Percentiles rank a stretch among this genome's conserved stretches.
Evolutionary conservation across 2,797 vertebrate species (phyloP).

Genomic region (Clarias platycephalus): DNA sequence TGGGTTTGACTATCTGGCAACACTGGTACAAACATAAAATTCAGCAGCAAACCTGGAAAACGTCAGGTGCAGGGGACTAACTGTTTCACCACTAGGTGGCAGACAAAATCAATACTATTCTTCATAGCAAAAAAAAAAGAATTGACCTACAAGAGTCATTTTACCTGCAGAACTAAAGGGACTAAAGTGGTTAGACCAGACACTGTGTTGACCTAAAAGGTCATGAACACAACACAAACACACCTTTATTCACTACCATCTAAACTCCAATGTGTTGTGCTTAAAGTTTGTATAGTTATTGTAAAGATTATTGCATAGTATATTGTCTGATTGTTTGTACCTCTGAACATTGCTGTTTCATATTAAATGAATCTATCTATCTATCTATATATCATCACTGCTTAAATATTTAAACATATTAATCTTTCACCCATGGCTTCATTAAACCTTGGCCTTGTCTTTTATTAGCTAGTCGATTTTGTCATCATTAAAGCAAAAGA

Average conservation of each 20-base stretch:
- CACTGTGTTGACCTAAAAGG: not conserved
- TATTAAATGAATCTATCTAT: too few relatives aligned
- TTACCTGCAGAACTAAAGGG: not conserved
- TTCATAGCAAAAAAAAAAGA: not conserved
- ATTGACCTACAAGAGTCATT: not conserved
- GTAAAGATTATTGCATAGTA: not conserved
- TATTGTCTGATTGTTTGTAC: too few relatives aligned
- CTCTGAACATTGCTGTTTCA: too few relatives aligned
- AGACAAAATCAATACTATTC: not conserved
- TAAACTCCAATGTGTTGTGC: not conserved
- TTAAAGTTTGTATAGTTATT: not conserved
- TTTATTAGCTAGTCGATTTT: not conserved
- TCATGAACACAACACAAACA: not conserved
- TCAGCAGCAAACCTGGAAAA: too few relatives aligned
- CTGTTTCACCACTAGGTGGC: constrained; percentile 1
- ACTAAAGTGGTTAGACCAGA: not conserved
- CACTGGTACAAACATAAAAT: too few relatives aligned
- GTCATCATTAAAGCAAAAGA: not conserved
- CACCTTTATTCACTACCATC: not conserved
- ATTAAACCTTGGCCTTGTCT: not conserved
- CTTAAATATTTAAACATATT: not conserved
- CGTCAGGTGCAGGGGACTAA: too few relatives aligned
- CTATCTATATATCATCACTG: not conserved
- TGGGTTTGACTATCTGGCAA: too few relatives aligned
- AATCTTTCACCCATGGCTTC: not conserved